A percentile compares a stretch with the other conserved stretches of the same genome.
phyloP scores from a whole-genome alignment of 2,113 vertebrate genomes.

The Tympanuchus pallidicinctus region DNA sequence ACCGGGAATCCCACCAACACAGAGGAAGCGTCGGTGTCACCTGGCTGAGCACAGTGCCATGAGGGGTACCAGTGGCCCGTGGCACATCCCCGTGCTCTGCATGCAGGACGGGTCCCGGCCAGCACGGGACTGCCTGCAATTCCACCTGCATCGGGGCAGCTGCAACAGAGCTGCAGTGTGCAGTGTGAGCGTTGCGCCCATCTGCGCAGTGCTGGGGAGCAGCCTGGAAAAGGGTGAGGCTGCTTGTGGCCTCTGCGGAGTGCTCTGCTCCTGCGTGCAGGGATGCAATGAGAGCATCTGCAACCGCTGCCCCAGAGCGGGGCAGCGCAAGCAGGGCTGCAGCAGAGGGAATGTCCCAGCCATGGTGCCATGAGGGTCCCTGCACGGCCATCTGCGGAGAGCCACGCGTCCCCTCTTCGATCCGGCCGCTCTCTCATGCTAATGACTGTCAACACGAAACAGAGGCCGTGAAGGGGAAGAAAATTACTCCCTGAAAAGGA shows the following conservation, averaged over 20 bases:
- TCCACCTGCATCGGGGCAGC: neutral
- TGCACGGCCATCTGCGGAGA: neutral
- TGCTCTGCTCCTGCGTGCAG: neutral
- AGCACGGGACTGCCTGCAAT: no score
- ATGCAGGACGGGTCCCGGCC: neutral
- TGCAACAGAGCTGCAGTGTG: neutral
- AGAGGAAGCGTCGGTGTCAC: rapidly evolving
- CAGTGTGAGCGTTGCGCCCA: neutral
- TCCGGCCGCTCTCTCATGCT: constrained; percentile 74
- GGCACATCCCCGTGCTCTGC: no score
- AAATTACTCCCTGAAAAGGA: constrained; percentile 96
- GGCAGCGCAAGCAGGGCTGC: rapidly evolving
- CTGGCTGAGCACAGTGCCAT: rapidly evolving
- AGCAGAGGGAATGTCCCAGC: neutral
- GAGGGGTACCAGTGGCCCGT: neutral
- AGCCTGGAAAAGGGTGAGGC: neutral
- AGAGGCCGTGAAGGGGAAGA: constrained; percentile 81
- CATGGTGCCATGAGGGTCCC: neutral
- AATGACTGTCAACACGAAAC: constrained; percentile 88
- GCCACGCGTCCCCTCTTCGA: neutral
- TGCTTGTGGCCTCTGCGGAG: neutral
- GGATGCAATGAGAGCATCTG: neutral
- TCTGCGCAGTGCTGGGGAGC: neutral
- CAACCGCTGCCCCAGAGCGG: neutral
- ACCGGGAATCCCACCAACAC: neutral